Evolutionary conservation across 30 jellyfish, hydroid and myxozoan genomes (phyloP).

Genomic region (Turritopsis rubra): DNA sequence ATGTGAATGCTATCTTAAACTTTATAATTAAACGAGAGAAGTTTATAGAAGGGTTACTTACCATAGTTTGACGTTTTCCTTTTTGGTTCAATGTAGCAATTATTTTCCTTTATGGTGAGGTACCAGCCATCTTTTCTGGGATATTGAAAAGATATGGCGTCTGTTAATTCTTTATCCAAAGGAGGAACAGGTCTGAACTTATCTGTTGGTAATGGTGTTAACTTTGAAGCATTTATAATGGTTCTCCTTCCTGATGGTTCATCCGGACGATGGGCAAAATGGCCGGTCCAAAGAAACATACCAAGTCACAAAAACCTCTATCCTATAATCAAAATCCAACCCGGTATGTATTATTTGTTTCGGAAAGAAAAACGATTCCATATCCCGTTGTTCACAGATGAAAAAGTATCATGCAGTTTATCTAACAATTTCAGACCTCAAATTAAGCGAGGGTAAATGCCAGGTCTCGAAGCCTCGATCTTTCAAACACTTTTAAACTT

Average conservation of each 20-base stretch:
- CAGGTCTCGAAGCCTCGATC: too few relatives aligned
- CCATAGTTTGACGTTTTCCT: constrained; percentile 41
- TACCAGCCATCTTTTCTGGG: constrained; percentile 66
- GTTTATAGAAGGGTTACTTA: too few relatives aligned
- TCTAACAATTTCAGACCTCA: too few relatives aligned
- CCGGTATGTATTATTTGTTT: too few relatives aligned
- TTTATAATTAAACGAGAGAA: too few relatives aligned
- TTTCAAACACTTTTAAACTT: too few relatives aligned
- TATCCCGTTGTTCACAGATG: too few relatives aligned
- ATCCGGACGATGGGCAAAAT: neutral
- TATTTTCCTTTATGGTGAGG: constrained; percentile 42
- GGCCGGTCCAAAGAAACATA: constrained; percentile 8
- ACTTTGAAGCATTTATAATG: constrained; percentile 16
- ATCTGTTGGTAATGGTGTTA: constrained; percentile 60
- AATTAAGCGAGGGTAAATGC: too few relatives aligned
- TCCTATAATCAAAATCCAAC: too few relatives aligned
- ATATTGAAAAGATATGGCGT: constrained; percentile 61
- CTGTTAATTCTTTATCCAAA: constrained; percentile 28
- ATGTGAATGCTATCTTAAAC: too few relatives aligned
- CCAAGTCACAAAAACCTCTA: neutral
- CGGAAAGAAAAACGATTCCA: too few relatives aligned
- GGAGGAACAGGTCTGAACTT: constrained; percentile 45
- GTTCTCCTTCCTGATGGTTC: neutral
- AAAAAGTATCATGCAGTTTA: too few relatives aligned
- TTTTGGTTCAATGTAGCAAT: constrained; percentile 58